Percentiles rank a stretch among this genome's conserved stretches.
Evolutionary conservation across 2,113 vertebrate genomes (phyloP).

Genomic region (Melanerpes aurifrons): DNA sequence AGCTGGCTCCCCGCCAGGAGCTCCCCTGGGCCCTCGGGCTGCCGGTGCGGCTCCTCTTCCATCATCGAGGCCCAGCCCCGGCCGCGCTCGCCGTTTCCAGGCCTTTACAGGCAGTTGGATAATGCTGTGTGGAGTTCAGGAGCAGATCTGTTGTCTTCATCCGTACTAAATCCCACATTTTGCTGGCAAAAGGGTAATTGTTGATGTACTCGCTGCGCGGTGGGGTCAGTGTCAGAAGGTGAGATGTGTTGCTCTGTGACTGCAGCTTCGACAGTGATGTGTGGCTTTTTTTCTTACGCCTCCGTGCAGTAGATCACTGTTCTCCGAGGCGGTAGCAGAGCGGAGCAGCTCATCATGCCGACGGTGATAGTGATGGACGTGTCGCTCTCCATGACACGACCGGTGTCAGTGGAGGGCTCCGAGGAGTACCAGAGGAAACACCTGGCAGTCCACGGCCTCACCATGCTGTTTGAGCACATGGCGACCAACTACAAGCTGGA

Average conservation of each 20-base stretch:
- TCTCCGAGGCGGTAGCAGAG: neutral
- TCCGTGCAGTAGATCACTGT: neutral
- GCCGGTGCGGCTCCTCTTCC: neutral
- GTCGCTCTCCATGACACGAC: slow-evolving; percentile 97
- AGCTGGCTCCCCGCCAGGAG: neutral
- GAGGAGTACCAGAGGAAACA: slow-evolving; percentile 97
- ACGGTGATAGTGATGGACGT: slow-evolving; percentile 97
- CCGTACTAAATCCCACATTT: accelerated
- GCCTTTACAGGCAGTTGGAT: neutral
- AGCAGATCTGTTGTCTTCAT: accelerated
- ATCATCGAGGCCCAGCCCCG: neutral
- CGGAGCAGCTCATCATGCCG: slow-evolving; percentile 82
- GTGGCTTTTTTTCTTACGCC: neutral
- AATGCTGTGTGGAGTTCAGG: neutral
- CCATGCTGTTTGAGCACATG: slow-evolving; percentile 99
- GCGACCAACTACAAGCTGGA: slow-evolving; percentile 96
- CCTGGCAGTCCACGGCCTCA: slow-evolving; percentile 92
- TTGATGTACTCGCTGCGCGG: accelerated
- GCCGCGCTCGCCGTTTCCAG: neutral
- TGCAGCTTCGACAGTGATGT: accelerated
- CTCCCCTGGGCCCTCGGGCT: neutral
- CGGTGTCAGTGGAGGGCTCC: slow-evolving; percentile 87
- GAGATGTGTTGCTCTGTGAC: accelerated
- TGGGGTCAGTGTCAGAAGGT: neutral
- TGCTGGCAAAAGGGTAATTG: neutral